Base-by-base conservation (phyloP, 2,888 invertebrate genomes). In the Drosophila gaucha region DNA sequence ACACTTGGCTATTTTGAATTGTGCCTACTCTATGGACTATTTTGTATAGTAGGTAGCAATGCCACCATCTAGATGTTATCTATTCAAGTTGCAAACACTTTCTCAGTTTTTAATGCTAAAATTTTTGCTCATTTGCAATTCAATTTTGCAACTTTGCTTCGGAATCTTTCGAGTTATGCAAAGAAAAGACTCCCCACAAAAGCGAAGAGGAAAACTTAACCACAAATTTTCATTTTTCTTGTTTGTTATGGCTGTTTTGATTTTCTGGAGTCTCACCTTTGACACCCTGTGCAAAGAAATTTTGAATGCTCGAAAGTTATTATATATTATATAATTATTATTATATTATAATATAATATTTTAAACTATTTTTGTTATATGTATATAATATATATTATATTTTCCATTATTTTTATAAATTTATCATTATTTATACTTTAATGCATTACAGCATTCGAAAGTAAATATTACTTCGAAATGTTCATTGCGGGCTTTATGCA, bases 121-220 rank as follows among this genome's bases (percentile, higher is more conserved):
- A 33, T 55, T 41, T n/a, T 22, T n/a, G 22, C 39, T n/a, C 39
- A 39, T 22, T 22, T n/a, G 39, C 20, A 50, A 50, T 38, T 50
- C 38, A 51, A 38, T 51, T 51, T 51, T 6, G 50, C 36, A 50
- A 50, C 16, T 49, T 36, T 26, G 18, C 55, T 54, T 56, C 56
- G 75, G 58, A 56, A 69, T 69, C 63, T 67, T 46, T 52, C 16
- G 44, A 38, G 77, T 73, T 73, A 76, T 76, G 73, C 77, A 76
- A 71, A 39, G 58, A 58, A 65, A 65, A 75, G 66, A 47, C 75
- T 28, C 28, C 6, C 8, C 28, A 49, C 41, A 35, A 35, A 30
- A 35, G 33, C 38, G 30, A 44, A 51, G 39, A 33, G 41, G 41
- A 79, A 71, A 51, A 41, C 54, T 47, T 57, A 63, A 50, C 49